Conservation (phyloP, 2,113 vertebrate genomes). For the Hippocampus abdominalis region DNA sequence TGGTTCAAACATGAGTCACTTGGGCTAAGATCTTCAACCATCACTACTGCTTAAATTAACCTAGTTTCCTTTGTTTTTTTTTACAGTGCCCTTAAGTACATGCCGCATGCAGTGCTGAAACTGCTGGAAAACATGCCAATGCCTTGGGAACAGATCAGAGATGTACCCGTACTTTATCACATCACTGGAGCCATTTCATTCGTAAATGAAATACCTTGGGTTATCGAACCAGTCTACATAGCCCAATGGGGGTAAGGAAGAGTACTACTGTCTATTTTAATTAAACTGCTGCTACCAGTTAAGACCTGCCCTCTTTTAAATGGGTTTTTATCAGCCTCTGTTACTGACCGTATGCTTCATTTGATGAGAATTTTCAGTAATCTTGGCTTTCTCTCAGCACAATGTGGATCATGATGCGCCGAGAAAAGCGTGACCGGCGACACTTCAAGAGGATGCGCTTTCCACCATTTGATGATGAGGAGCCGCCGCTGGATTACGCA, state of each 20-base stretch:
- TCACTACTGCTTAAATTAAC: not conserved
- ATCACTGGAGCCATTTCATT: conserved; percentile 99
- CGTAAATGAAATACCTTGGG: conserved; percentile 98
- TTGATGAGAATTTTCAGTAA: too few relatives aligned
- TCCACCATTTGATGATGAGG: conserved; percentile 95
- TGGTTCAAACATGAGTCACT: not conserved
- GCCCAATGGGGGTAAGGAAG: conserved; percentile 92
- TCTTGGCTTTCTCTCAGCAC: conserved; percentile 68
- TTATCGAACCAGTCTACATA: conserved; percentile 97
- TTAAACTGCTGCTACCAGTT: not conserved
- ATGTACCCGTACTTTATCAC: conserved; percentile 94
- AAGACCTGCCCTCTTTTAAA: not conserved
- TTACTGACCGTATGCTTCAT: not conserved
- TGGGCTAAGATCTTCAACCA: not conserved
- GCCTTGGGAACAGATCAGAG: conserved; percentile 98
- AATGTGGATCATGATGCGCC: conserved; percentile 99
- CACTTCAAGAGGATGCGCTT: conserved; percentile 99
- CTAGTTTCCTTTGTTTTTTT: not conserved
- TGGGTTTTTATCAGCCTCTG: not conserved
- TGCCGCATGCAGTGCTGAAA: conserved; percentile 97
- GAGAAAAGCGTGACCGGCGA: conserved; percentile 93
- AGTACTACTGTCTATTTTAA: not conserved
- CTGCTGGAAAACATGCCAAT: conserved; percentile 99
- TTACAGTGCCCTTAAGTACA: conserved; percentile 93
- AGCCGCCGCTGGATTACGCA: conserved; percentile 94